A percentile compares a stretch with the other conserved stretches of the same genome.
phyloP scores from a whole-genome alignment of 2,888 invertebrate genomes.

The Capitulum mitella region DNA sequence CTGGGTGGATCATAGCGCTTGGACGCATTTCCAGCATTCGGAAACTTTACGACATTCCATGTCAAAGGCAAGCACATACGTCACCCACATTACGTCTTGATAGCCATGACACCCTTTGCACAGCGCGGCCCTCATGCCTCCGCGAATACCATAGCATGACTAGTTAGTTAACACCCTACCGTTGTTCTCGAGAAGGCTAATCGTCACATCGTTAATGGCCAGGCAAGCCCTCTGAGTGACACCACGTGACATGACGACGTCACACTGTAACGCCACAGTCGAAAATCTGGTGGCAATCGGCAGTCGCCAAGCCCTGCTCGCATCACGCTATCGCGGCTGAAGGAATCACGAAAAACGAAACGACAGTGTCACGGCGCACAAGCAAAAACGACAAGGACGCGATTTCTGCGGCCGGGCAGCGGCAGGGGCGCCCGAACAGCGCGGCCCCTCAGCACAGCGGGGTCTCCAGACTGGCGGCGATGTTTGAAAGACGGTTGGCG shows the following conservation, averaged over 20 bases:
- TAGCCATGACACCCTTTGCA: background rate
- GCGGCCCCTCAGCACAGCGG: background rate
- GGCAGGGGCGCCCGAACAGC: too few relatives aligned
- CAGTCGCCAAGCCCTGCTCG: too few relatives aligned
- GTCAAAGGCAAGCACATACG: background rate
- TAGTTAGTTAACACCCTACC: background rate
- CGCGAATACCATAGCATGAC: background rate
- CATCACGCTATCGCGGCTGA: background rate
- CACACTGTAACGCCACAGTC: too few relatives aligned
- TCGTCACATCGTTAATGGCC: too few relatives aligned
- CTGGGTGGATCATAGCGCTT: background rate
- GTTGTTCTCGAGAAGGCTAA: background rate
- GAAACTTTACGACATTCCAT: background rate
- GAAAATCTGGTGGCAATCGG: too few relatives aligned
- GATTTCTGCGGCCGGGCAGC: too few relatives aligned
- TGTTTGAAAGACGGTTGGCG: constrained; percentile 9
- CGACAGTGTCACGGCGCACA: too few relatives aligned
- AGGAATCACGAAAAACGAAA: too few relatives aligned
- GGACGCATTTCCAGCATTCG: background rate
- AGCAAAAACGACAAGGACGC: too few relatives aligned
- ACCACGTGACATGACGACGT: background rate
- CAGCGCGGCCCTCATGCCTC: background rate
- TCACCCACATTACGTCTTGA: background rate
- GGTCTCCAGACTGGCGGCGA: background rate
- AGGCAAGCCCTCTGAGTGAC: too few relatives aligned